Percentiles rank a stretch among this genome's conserved stretches.
phyloP scores from a whole-genome alignment of 2,113 vertebrate species.

The Trochalopteron elliotii region DNA sequence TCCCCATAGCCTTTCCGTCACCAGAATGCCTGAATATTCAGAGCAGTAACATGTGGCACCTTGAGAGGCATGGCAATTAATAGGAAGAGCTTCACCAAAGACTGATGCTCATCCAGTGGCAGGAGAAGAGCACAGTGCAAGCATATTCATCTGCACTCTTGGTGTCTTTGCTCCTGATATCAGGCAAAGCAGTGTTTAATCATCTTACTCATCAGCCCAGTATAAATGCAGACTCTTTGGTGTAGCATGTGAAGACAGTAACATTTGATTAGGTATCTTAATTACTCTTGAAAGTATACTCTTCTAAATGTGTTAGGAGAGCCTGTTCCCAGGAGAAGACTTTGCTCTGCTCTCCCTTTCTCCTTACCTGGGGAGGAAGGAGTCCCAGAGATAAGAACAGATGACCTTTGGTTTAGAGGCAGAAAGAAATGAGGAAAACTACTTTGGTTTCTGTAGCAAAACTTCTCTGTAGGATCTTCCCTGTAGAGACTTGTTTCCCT shows the following conservation, averaged over 20 bases:
- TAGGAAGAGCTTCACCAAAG: not conserved
- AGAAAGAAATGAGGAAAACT: not conserved
- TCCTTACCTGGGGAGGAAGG: not conserved
- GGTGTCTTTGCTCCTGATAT: not conserved
- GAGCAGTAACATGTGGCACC: not conserved
- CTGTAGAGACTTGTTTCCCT: not conserved
- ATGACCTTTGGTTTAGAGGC: not conserved
- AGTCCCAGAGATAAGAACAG: not conserved
- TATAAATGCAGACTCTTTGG: not conserved
- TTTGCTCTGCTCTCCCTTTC: not conserved
- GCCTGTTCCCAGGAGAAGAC: not conserved
- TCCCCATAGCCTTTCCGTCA: not conserved
- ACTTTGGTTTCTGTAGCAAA: not conserved
- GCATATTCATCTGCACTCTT: not conserved
- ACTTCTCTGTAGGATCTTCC: not conserved
- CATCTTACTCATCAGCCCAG: not conserved
- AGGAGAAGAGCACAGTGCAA: not conserved
- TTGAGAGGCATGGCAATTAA: not conserved
- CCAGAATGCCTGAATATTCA: not conserved
- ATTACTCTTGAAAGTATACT: not conserved
- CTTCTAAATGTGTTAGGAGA: not conserved
- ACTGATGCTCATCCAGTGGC: not conserved
- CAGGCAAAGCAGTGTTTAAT: not conserved
- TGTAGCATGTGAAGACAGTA: not conserved
- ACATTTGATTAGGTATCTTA: not conserved